Evolutionary conservation across 2,797 vertebrate species (phyloP).

Genomic region (Anguilla megastoma): DNA sequence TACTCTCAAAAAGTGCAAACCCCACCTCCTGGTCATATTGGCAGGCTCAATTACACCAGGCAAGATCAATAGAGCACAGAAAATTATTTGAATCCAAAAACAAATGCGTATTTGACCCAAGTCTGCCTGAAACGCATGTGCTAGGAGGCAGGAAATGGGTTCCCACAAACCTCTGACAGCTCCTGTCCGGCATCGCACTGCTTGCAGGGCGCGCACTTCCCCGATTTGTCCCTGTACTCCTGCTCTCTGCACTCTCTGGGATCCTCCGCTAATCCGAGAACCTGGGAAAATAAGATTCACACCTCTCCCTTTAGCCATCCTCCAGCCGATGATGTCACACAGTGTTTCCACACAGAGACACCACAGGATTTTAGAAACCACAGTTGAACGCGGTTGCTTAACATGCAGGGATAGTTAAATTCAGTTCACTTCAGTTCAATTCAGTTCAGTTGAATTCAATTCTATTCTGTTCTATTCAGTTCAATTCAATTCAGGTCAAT

Average conservation of each 20-base stretch:
- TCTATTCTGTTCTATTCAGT: background rate
- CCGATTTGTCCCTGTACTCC: slow-evolving; percentile 84
- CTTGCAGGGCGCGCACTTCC: slow-evolving; percentile 84
- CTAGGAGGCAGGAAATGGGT: background rate
- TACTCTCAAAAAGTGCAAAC: too few relatives aligned
- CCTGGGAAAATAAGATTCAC: slow-evolving; percentile 54
- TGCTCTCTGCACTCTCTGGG: slow-evolving; percentile 89
- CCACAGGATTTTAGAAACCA: background rate
- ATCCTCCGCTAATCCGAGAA: slow-evolving; percentile 70
- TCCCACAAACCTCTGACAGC: slow-evolving; percentile 84
- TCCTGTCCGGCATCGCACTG: slow-evolving; percentile 95
- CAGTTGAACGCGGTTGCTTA: background rate
- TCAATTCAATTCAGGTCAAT: background rate
- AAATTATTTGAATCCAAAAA: too few relatives aligned
- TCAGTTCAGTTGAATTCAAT: background rate
- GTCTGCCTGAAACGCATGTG: background rate
- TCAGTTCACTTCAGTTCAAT: background rate
- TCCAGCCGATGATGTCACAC: background rate
- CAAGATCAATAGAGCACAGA: too few relatives aligned
- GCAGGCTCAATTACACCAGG: too few relatives aligned
- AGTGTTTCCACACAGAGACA: background rate
- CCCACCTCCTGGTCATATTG: too few relatives aligned
- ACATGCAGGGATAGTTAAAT: background rate
- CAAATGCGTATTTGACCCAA: too few relatives aligned
- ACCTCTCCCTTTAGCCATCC: background rate